Conservation (phyloP, 1,140 invertebrate species). For the Microplitis mediator region DNA sequence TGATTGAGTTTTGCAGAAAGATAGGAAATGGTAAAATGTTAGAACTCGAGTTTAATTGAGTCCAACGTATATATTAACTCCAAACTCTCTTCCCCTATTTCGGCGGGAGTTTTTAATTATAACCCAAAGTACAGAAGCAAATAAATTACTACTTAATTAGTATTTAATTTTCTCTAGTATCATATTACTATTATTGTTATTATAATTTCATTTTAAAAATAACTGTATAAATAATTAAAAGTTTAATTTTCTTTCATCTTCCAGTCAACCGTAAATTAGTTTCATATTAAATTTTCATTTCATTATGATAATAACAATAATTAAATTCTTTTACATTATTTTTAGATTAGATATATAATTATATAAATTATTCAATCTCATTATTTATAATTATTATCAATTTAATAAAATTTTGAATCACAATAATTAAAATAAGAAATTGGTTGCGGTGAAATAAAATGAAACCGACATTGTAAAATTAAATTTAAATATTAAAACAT, state of each 20-base stretch:
- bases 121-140: not conserved
- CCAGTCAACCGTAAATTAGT: not conserved
- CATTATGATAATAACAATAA: not conserved
- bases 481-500: not conserved
- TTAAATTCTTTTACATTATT: not conserved
- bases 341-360: not conserved
- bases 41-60: constrained; percentile 1
- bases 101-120: not conserved
- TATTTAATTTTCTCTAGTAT: not conserved
- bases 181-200: not conserved
- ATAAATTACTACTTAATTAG: not conserved
- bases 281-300: not conserved
- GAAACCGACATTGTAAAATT: not conserved
- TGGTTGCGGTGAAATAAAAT: not conserved
- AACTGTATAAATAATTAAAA: not conserved
- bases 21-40: not conserved
- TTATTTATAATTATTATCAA: no score
- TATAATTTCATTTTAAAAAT: not conserved
- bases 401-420: no score
- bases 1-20: constrained; percentile 15
- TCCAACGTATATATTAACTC: not conserved
- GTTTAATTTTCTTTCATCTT: not conserved
- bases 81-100: not conserved
- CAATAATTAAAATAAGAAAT: no score
- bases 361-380: not conserved